A percentile compares a stretch with the other conserved stretches of the same genome.
Evolutionary conservation across 2,113 vertebrate species (phyloP).

Genomic region (Glaucomys volans): DNA sequence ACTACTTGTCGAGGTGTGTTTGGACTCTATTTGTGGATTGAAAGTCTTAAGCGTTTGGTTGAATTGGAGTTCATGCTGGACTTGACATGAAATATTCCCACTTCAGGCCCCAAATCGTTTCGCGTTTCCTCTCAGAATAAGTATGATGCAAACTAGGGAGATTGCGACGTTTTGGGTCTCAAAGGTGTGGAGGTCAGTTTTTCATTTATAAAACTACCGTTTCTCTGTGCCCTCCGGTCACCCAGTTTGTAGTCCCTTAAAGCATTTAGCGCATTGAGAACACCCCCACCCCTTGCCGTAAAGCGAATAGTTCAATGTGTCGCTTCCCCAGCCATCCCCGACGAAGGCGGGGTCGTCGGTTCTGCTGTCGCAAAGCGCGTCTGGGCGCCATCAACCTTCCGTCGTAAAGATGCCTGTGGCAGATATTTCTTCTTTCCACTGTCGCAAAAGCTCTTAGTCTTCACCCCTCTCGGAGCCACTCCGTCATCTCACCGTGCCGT

Average conservation of each 20-base stretch:
- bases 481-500: slow-evolving; percentile 63
- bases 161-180: background rate
- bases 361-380: slow-evolving; percentile 67
- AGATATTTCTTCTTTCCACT: slow-evolving; percentile 12
- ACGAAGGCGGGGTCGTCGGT: background rate
- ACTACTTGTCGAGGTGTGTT: background rate
- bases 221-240: background rate
- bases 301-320: background rate
- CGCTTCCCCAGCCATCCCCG: background rate
- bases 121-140: background rate
- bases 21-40: background rate
- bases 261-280: background rate
- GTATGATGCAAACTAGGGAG: background rate
- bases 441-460: slow-evolving; percentile 72
- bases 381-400: background rate
- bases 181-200: too few species aligned
- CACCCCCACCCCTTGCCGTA: background rate
- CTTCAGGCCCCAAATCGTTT: background rate
- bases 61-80: background rate
- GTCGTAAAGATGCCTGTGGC: slow-evolving; percentile 69
- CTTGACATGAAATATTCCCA: background rate
- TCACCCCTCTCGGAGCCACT: background rate
- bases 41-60: background rate
- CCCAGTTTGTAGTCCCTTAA: too few species aligned
- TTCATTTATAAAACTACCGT: background rate